Conservation (phyloP, 2,888 invertebrate species). For the Nephrotoma appendiculata region DNA sequence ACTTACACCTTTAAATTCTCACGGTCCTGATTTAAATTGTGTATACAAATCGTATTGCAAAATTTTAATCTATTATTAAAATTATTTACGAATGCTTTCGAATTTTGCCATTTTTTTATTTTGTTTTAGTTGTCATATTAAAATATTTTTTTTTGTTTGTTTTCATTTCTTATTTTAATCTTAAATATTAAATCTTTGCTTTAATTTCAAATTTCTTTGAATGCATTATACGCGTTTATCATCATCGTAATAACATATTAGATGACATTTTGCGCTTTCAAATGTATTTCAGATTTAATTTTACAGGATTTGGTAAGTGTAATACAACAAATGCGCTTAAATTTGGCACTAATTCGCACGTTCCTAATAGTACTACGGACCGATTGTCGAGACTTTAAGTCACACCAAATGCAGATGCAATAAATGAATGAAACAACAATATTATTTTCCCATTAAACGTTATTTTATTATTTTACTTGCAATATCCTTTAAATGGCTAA, state of each 20-base stretch:
- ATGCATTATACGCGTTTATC: not conserved
- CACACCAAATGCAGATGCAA: no score
- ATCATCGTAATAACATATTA: not conserved
- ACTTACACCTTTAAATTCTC: not conserved
- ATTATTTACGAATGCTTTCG: not conserved
- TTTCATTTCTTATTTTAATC: not conserved
- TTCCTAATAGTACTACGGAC: no score
- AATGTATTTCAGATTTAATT: not conserved
- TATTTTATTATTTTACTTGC: not conserved
- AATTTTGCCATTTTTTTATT: not conserved
- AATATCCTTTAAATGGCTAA: not conserved
- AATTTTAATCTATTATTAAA: not conserved
- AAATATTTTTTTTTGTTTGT: not conserved
- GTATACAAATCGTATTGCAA: not conserved
- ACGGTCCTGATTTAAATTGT: not conserved
- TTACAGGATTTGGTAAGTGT: not conserved
- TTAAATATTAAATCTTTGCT: not conserved
- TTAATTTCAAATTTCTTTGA: not conserved
- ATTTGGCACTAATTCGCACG: not conserved
- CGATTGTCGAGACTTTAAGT: no score
- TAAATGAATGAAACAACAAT: not conserved
- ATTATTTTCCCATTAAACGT: not conserved
- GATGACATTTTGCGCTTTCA: not conserved
- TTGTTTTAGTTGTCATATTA: not conserved
- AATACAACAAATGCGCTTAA: no score